Evolutionary conservation across 2,797 vertebrate genomes (phyloP).

Genomic region (Takifugu rubripes): DNA sequence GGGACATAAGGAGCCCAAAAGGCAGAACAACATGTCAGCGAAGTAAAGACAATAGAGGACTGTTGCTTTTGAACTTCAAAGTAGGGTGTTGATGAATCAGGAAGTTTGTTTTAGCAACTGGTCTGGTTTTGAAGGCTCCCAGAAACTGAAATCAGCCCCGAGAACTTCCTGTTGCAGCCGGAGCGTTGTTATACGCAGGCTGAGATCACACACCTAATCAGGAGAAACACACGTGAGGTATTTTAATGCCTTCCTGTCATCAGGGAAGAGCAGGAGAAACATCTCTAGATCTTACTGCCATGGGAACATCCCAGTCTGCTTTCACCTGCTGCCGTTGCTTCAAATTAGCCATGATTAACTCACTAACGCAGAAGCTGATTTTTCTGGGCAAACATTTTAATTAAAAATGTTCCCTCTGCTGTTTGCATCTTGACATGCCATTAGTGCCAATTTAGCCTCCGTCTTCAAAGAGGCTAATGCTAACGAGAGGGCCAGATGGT

Average conservation of each 20-base stretch:
- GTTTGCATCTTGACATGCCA: slow-evolving; percentile 68
- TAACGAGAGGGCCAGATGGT: slow-evolving; percentile 62
- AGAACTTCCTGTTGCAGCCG: no score
- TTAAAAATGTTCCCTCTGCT: slow-evolving; percentile 74
- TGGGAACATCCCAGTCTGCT: slow-evolving; percentile 47
- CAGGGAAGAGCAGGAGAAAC: slow-evolving; percentile 27
- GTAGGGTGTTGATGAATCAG: no score
- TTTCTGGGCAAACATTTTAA: slow-evolving; percentile 79
- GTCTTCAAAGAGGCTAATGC: slow-evolving; percentile 65
- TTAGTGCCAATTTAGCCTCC: slow-evolving; percentile 73
- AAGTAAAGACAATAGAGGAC: no score
- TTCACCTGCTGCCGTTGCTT: slow-evolving; percentile 29
- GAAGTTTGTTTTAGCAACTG: no score
- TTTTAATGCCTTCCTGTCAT: background rate
- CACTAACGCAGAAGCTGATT: slow-evolving; percentile 73
- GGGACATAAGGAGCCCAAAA: no score
- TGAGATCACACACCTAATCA: no score
- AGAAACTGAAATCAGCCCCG: no score
- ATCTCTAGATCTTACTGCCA: slow-evolving; percentile 44
- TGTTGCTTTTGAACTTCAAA: no score
- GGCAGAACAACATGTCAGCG: no score
- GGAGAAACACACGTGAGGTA: no score
- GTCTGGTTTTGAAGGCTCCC: no score
- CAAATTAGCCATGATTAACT: slow-evolving; percentile 78
- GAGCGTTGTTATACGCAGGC: no score